Conservation (phyloP, 1,140 invertebrate species). For the Drosophila arizonae region DNA sequence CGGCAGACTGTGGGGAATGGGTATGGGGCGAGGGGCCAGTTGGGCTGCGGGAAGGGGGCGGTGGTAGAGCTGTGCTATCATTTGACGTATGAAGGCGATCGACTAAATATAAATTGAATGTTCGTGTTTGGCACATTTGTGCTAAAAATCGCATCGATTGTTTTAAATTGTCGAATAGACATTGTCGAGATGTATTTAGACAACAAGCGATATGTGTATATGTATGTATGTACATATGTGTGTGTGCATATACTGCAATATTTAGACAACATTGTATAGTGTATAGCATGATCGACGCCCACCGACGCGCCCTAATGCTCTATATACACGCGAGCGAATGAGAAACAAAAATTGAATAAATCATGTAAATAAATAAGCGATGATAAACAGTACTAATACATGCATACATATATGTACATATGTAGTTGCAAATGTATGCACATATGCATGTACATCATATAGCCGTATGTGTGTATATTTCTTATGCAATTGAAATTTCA, state of each 20-base stretch:
- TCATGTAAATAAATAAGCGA: slow-evolving; percentile 14
- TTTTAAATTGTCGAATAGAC: slow-evolving; percentile 67
- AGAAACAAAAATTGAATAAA: background rate
- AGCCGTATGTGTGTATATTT: background rate
- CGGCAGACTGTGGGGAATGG: background rate
- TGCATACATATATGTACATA: background rate
- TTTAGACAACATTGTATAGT: too few relatives aligned
- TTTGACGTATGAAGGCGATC: slow-evolving; percentile 72
- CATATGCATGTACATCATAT: too few relatives aligned
- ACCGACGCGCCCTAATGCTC: background rate
- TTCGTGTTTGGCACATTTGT: slow-evolving; percentile 77
- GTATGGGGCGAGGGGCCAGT: too few relatives aligned
- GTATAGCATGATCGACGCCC: slow-evolving; percentile 3
- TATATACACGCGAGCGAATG: background rate
- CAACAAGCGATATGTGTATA: slow-evolving; percentile 26
- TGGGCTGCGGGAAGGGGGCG: background rate
- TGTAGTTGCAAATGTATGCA: background rate
- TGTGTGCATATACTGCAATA: background rate
- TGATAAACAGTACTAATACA: slow-evolving; percentile 10
- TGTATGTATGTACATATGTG: background rate
- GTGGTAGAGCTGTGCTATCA: slow-evolving; percentile 36
- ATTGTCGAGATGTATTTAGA: slow-evolving; percentile 46
- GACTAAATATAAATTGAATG: slow-evolving; percentile 75
- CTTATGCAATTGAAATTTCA: slow-evolving; percentile 28
- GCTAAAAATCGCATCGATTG: slow-evolving; percentile 77